Conservation (phyloP, 2,113 vertebrate species). For the Aix galericulata region DNA sequence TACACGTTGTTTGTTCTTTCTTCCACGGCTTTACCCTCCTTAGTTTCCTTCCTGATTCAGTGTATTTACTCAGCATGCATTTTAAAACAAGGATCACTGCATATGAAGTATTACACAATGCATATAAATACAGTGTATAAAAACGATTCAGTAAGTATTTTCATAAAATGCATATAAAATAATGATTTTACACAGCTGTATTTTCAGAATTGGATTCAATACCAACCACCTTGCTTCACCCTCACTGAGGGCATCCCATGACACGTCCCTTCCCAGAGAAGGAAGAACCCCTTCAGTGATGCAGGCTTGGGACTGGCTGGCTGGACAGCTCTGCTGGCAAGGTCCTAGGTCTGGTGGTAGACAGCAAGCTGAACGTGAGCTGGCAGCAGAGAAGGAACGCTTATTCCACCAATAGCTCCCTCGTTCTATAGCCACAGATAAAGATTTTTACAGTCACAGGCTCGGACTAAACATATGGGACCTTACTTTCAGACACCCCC, state of each 20-base stretch:
- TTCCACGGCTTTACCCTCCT: neutral
- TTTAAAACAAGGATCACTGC: neutral
- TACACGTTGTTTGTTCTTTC: neutral
- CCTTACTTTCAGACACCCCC: neutral
- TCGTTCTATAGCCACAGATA: neutral
- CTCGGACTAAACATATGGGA: neutral
- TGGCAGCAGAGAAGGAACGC: neutral
- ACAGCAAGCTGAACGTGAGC: accelerated
- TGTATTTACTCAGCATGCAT: neutral
- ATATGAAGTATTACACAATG: neutral
- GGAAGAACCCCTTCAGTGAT: neutral
- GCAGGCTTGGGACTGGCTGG: neutral
- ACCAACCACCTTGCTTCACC: neutral
- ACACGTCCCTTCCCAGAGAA: neutral
- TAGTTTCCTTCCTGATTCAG: neutral
- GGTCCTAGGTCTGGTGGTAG: neutral
- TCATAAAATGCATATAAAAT: neutral
- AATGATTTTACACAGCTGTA: neutral
- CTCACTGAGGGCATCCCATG: neutral
- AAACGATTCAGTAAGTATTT: neutral
- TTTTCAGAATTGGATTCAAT: neutral
- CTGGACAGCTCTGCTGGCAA: neutral
- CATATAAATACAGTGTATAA: neutral
- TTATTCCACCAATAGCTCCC: neutral
- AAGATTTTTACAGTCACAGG: neutral